Evolutionary conservation across 2,113 vertebrate genomes (phyloP).

Genomic region (Oceanodroma tethys): DNA sequence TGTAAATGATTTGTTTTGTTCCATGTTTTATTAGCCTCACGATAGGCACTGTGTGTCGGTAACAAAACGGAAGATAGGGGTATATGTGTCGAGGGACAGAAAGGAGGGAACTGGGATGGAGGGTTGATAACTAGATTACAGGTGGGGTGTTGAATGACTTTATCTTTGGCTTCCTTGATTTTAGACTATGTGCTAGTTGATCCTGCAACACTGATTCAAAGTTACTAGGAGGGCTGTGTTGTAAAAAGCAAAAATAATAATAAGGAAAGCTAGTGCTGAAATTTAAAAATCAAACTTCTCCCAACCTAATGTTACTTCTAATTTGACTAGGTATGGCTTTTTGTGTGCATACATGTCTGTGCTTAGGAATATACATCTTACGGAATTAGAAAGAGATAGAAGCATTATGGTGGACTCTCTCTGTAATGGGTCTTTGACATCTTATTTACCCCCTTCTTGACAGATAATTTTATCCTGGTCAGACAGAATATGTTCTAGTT

Average conservation of each 20-base stretch:
- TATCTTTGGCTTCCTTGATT: background rate
- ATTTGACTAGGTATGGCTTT: background rate
- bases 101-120: background rate
- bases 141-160: background rate
- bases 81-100: rapidly evolving
- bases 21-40: background rate
- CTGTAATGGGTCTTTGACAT: background rate
- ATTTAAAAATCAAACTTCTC: background rate
- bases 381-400: background rate
- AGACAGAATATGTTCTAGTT: background rate
- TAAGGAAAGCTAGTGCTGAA: background rate
- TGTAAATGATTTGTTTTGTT: background rate
- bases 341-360: background rate
- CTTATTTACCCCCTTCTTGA: background rate
- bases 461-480: background rate
- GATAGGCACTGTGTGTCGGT: rapidly evolving
- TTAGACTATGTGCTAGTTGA: background rate
- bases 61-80: background rate
- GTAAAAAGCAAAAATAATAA: background rate
- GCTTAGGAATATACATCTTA: background rate
- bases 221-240: background rate
- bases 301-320: background rate
- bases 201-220: background rate
- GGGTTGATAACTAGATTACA: background rate
- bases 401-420: background rate